These are phyloP conservation scores for Calameuta filiformis DNA, from an alignment of 2,888 invertebrate species.

Conservation along the genomic window DNA sequence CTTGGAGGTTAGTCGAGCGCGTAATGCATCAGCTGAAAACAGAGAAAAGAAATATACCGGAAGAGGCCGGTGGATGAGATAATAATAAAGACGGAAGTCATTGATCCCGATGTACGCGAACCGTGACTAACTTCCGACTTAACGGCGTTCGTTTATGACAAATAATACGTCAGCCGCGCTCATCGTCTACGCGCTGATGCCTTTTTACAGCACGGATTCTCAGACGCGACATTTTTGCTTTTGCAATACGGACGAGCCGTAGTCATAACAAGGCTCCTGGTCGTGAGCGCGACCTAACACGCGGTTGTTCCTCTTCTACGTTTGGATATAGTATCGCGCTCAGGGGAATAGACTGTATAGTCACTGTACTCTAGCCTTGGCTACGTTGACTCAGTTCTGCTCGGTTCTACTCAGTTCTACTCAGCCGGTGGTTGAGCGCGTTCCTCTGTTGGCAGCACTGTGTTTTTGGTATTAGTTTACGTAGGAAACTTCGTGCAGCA, in stretches of 20 bases:
- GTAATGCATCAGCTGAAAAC: background rate
- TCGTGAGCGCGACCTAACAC: background rate
- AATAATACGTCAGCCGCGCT: background rate
- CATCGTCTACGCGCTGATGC: background rate
- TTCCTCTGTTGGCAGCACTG: constrained; percentile 20
- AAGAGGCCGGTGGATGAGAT: background rate
- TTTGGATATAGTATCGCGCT: background rate
- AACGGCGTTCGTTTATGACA: background rate
- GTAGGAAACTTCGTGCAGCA: constrained; percentile 9
- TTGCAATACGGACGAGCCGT: background rate
- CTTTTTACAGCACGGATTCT: background rate
- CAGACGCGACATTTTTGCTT: background rate
- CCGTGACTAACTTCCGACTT: background rate
- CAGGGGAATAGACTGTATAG: background rate
- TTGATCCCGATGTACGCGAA: background rate
- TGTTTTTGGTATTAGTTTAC: constrained; percentile 22
- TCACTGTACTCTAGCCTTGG: constrained; percentile 5
- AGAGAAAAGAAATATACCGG: background rate
- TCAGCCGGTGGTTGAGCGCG: constrained; percentile 31
- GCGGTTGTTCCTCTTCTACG: background rate
- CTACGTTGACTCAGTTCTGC: constrained; percentile 11
- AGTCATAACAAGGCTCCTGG: background rate
- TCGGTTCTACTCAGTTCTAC: constrained; percentile 18
- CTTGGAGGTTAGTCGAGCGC: no score
- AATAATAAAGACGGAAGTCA: background rate